Percentiles rank a stretch among this genome's conserved stretches.
phyloP scores from a whole-genome alignment of 1,140 invertebrate species.

The Cydia fagiglandana region DNA sequence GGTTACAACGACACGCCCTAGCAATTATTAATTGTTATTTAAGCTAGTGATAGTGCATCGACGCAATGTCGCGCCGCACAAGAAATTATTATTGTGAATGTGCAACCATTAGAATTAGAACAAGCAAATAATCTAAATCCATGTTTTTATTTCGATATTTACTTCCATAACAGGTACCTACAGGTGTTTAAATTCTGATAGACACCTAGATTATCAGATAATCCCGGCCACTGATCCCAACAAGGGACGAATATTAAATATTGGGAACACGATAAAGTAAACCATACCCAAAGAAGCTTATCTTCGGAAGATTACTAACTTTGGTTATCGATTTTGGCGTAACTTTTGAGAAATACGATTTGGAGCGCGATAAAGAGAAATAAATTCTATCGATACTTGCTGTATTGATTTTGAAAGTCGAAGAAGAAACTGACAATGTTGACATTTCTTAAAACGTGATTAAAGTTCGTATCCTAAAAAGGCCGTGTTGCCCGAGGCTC shows the following conservation, averaged over 20 bases:
- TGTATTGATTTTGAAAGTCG: slow-evolving; percentile 1
- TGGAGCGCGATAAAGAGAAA: slow-evolving; percentile 47
- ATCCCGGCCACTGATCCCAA: slow-evolving; percentile 40
- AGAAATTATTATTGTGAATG: slow-evolving; percentile 33
- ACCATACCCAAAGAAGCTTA: slow-evolving; percentile 54
- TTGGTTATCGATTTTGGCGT: slow-evolving; percentile 53
- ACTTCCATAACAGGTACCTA: not conserved
- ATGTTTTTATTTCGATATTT: not conserved
- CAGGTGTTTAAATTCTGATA: not conserved
- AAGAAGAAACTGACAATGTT: slow-evolving; percentile 26
- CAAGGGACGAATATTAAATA: slow-evolving; percentile 52
- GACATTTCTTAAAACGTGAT: slow-evolving; percentile 37
- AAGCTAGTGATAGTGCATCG: slow-evolving; percentile 63
- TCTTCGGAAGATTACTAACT: slow-evolving; percentile 62
- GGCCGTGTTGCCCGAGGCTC: slow-evolving; percentile 32
- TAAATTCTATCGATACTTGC: slow-evolving; percentile 1
- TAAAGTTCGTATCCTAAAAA: slow-evolving; percentile 38
- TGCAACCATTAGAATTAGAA: slow-evolving; percentile 17
- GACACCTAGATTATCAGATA: slow-evolving; percentile 38
- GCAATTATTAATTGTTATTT: slow-evolving; percentile 77
- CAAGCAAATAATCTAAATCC: not conserved
- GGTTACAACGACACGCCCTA: slow-evolving; percentile 73
- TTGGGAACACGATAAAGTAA: slow-evolving; percentile 54
- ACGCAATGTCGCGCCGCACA: slow-evolving; percentile 40
- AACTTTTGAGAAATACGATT: slow-evolving; percentile 50